Conservation (phyloP, 2,113 vertebrate genomes). For the Gracilinanus agilis region DNA sequence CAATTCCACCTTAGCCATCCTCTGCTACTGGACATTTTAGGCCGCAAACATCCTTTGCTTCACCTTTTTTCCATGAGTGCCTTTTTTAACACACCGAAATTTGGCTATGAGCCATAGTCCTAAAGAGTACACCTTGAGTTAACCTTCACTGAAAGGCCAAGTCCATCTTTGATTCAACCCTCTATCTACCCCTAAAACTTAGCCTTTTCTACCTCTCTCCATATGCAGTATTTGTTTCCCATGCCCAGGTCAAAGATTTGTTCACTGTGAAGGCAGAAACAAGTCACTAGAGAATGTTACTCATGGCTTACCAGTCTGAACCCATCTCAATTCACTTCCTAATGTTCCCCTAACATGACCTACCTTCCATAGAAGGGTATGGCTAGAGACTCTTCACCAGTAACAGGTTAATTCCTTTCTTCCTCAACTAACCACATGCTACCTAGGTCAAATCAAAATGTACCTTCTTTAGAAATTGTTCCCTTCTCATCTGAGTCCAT, state of each 20-base stretch:
- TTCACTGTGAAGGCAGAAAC: not conserved
- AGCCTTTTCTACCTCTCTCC: not conserved
- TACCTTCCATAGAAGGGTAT: not conserved
- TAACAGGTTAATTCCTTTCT: not conserved
- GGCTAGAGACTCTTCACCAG: not conserved
- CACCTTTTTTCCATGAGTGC: no score
- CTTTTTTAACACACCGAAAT: no score
- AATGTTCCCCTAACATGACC: not conserved
- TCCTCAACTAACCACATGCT: not conserved
- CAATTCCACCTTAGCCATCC: not conserved
- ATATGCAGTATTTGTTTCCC: not conserved
- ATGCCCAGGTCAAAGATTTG: not conserved
- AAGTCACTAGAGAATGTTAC: not conserved
- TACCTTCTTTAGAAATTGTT: not conserved
- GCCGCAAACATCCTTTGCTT: not conserved
- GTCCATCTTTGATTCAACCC: not conserved
- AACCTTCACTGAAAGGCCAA: not conserved
- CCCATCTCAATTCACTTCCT: not conserved
- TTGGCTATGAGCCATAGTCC: not conserved
- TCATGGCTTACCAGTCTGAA: not conserved
- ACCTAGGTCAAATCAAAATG: not conserved
- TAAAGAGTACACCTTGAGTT: not conserved
- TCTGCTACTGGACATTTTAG: not conserved
- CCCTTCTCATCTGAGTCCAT: not conserved
- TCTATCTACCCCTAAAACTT: not conserved